Conservation (phyloP, 2,113 vertebrate genomes). For the Struthio camelus region DNA sequence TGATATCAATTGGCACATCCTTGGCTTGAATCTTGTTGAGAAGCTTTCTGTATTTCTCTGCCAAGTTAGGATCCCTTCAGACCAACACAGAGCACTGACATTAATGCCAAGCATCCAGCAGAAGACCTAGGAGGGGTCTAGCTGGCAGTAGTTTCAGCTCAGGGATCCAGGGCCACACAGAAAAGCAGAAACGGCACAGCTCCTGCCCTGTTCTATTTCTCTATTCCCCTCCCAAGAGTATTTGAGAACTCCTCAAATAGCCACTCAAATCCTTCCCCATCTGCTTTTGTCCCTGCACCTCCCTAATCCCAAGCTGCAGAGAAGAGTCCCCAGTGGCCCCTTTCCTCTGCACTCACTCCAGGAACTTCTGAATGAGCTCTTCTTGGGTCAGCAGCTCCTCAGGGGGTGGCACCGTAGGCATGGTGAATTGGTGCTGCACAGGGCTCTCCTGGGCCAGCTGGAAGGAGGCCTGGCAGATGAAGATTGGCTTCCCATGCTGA, state of each 20-base stretch:
- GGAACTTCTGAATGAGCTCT: constrained; percentile 82
- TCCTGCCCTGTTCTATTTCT: not conserved
- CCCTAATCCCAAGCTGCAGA: not conserved
- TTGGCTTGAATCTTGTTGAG: constrained; percentile 85
- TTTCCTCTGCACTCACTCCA: constrained; percentile 76
- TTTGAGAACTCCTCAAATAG: not conserved
- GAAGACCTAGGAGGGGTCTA: not conserved
- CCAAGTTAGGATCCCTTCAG: constrained; percentile 84
- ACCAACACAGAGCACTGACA: not conserved
- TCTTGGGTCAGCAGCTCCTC: constrained; percentile 84
- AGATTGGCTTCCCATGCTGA: constrained; percentile 90
- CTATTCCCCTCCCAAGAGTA: not conserved
- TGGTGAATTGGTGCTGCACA: constrained; percentile 89
- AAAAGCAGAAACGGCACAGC: not conserved
- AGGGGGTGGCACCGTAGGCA: constrained; percentile 85
- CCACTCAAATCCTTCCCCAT: not conserved
- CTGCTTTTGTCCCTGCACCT: not conserved
- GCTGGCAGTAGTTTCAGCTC: not conserved
- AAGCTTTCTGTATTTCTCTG: constrained; percentile 76
- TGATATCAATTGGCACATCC: constrained; percentile 92
- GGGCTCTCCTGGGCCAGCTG: constrained; percentile 85
- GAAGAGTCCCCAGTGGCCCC: rapidly evolving
- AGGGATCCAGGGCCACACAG: not conserved
- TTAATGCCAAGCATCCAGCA: not conserved
- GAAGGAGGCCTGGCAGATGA: constrained; percentile 93